A percentile compares a stretch with the other conserved stretches of the same genome.
Conservation (phyloP, 2,888 invertebrate species). For the Gortyna flavago region DNA sequence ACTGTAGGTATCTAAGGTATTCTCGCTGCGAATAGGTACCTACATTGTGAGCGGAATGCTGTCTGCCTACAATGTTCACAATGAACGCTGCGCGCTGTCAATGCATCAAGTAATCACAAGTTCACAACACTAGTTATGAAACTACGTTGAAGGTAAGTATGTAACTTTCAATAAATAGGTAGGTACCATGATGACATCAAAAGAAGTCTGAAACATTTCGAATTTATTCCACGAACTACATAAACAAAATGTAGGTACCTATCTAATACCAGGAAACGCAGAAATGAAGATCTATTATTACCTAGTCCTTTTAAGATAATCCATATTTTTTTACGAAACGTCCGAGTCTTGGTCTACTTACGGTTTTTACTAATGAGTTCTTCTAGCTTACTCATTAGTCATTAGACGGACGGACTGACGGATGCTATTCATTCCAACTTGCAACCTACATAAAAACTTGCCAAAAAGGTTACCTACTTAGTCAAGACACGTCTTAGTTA, state of each 20-base stretch:
- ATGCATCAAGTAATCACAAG: slow-evolving; percentile 26
- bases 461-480: slow-evolving; percentile 61
- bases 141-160: neutral
- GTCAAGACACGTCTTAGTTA: slow-evolving; percentile 20
- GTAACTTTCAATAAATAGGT: neutral
- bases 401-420: slow-evolving; percentile 26
- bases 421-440: slow-evolving; percentile 35
- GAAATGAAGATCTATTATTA: slow-evolving; percentile 8
- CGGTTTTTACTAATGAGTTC: slow-evolving; percentile 31
- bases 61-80: slow-evolving; percentile 57
- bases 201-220: neutral
- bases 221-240: slow-evolving; percentile 1
- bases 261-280: slow-evolving; percentile 1
- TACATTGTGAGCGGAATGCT: slow-evolving; percentile 64
- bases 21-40: slow-evolving; percentile 48
- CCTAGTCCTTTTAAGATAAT: slow-evolving; percentile 1
- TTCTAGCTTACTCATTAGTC: slow-evolving; percentile 43
- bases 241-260: neutral
- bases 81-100: slow-evolving; percentile 22
- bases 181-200: neutral
- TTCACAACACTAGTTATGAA: slow-evolving; percentile 14
- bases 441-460: slow-evolving; percentile 53
- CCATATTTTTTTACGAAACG: slow-evolving; percentile 4
- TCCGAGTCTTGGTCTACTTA: slow-evolving; percentile 34
- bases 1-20: slow-evolving; percentile 45